Evolutionary conservation across 2,888 invertebrate species (phyloP).

Genomic region (Sepiola atlantica): DNA sequence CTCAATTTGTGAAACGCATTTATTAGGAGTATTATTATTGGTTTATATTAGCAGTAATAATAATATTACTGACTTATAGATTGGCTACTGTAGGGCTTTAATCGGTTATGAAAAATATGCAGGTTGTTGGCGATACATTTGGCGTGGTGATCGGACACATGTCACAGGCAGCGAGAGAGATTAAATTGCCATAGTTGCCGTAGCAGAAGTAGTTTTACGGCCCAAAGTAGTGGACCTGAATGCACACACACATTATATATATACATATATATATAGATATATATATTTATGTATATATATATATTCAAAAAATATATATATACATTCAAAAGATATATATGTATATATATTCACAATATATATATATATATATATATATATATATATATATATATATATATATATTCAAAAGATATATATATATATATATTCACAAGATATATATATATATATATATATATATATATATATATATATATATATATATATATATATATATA

Average conservation of each 20-base stretch:
- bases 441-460: not conserved
- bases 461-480: slow-evolving; percentile 2
- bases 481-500: not conserved
- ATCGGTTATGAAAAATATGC: not conserved
- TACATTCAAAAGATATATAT: not conserved
- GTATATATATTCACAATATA: not conserved
- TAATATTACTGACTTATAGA: not conserved
- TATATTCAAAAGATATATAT: no score
- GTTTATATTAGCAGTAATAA: not conserved
- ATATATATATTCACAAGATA: no score
- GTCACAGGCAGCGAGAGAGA: not conserved
- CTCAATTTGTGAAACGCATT: not conserved
- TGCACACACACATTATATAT: not conserved
- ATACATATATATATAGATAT: not conserved
- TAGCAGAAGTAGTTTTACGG: not conserved
- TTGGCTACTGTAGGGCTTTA: not conserved
- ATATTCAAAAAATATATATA: not conserved
- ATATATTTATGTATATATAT: not conserved
- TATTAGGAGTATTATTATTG: not conserved
- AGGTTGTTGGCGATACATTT: not conserved
- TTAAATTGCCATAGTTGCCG: not conserved
- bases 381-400: not conserved
- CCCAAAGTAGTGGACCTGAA: not conserved
- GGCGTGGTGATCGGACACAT: slow-evolving; percentile 32
- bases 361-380: not conserved